These are phyloP conservation scores for Cavia porcellus DNA, from an alignment of 2,113 vertebrate genomes.

Conservation along the genomic window DNA sequence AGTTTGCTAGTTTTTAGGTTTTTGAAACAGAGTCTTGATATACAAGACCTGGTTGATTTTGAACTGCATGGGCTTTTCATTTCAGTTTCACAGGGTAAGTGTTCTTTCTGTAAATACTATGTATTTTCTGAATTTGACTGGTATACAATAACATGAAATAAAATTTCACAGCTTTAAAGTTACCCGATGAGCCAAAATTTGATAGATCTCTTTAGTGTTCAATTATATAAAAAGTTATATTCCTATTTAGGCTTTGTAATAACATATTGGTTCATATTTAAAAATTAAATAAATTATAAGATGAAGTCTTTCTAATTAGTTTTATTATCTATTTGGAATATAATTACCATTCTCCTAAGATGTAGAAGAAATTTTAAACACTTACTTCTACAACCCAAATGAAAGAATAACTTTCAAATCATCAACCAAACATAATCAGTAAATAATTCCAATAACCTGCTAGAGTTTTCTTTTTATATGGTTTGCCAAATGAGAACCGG, in stretches of 20 bases:
- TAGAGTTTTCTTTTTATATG: background rate
- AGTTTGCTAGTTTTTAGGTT: background rate
- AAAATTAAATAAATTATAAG: conserved; percentile 52
- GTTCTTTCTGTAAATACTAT: background rate
- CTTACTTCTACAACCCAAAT: background rate
- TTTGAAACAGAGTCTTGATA: background rate
- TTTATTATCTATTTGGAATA: conserved; percentile 37
- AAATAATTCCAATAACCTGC: background rate
- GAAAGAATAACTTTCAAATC: background rate
- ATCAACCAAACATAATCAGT: background rate
- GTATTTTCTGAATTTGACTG: background rate
- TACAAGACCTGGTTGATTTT: background rate
- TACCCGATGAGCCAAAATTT: conserved; percentile 8
- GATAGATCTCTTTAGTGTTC: background rate
- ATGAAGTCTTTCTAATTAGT: conserved; percentile 3
- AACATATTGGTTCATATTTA: conserved; percentile 19
- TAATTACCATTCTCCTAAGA: conserved; percentile 24
- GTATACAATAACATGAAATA: background rate
- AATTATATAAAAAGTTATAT: background rate
- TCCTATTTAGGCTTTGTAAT: background rate
- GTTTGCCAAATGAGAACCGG: background rate
- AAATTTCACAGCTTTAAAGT: conserved; percentile 44
- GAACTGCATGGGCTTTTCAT: background rate
- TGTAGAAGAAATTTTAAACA: conserved; percentile 24
- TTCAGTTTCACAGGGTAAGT: background rate